phyloP scores from a whole-genome alignment of 1,140 invertebrate genomes.

The Macrobrachium rosenbergii region DNA sequence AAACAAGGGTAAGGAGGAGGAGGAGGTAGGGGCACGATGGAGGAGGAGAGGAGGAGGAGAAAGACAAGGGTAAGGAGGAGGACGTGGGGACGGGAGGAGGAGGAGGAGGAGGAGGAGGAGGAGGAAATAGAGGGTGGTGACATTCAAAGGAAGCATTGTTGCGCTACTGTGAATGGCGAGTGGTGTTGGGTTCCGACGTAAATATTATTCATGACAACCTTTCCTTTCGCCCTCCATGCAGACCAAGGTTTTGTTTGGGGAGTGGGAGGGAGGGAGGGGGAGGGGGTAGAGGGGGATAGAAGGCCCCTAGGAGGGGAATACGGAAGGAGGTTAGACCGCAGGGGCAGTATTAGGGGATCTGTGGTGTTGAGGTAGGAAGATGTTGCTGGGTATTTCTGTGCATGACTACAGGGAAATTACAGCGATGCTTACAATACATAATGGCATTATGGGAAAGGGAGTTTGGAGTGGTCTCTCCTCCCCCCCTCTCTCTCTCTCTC shows the following conservation, averaged over 20 bases:
- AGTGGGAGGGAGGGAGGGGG: not conserved
- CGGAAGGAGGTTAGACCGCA: not conserved
- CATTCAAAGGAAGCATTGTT: slow-evolving; percentile 51
- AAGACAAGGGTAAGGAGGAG: not conserved
- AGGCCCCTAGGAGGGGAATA: not conserved
- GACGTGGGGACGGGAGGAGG: not conserved
- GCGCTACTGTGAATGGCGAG: not conserved
- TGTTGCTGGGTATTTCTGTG: not conserved
- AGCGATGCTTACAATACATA: too few relatives aligned
- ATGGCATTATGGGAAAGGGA: too few relatives aligned
- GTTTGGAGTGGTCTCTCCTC: too few relatives aligned
- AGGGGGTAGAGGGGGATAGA: not conserved
- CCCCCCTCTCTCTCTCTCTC: too few relatives aligned
- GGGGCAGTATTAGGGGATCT: not conserved
- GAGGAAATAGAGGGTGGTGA: slow-evolving; percentile 34
- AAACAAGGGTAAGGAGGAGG: not conserved
- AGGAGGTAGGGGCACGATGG: not conserved
- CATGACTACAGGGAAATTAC: not conserved
- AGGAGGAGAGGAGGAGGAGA: not conserved
- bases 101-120: not conserved
- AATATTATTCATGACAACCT: slow-evolving; percentile 40
- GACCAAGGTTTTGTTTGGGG: not conserved
- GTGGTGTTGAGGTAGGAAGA: not conserved
- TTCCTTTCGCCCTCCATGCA: slow-evolving; percentile 24
- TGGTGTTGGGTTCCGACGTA: slow-evolving; percentile 43